These are phyloP conservation scores for Pseudochirops corinnae DNA, from an alignment of 2,797 vertebrate genomes.

Conservation along the genomic window DNA sequence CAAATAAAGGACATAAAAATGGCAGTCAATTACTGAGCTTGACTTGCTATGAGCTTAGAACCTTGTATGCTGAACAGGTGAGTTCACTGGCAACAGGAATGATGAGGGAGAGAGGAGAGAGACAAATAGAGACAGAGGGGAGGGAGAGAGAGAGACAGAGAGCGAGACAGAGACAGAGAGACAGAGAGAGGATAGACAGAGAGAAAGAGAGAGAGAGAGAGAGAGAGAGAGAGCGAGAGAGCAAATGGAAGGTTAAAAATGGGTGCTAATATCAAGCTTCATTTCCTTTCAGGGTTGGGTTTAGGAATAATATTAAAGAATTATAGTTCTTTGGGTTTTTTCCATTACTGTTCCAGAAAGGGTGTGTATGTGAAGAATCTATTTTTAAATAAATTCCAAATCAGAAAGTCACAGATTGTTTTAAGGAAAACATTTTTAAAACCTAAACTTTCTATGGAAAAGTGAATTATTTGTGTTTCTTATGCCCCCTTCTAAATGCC, in stretches of 20 bases:
- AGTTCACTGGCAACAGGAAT: slow-evolving; percentile 25
- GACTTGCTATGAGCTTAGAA: background rate
- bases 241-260: background rate
- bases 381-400: background rate
- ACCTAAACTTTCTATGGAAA: background rate
- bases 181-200: background rate
- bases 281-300: background rate
- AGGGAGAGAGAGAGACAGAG: background rate
- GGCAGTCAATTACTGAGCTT: slow-evolving; percentile 38
- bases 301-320: background rate
- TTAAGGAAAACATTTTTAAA: background rate
- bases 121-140: background rate
- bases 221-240: background rate
- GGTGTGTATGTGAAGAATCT: background rate
- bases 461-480: background rate
- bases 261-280: background rate
- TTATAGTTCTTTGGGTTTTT: background rate
- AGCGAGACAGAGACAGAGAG: background rate
- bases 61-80: background rate
- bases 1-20: slow-evolving; percentile 41
- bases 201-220: background rate
- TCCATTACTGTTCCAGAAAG: background rate
- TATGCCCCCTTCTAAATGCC: background rate
- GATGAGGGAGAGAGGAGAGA: background rate
- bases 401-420: background rate